These are phyloP conservation scores for Pomatostomus ruficeps DNA, from an alignment of 2,113 vertebrate genomes.

Conservation along the genomic window DNA sequence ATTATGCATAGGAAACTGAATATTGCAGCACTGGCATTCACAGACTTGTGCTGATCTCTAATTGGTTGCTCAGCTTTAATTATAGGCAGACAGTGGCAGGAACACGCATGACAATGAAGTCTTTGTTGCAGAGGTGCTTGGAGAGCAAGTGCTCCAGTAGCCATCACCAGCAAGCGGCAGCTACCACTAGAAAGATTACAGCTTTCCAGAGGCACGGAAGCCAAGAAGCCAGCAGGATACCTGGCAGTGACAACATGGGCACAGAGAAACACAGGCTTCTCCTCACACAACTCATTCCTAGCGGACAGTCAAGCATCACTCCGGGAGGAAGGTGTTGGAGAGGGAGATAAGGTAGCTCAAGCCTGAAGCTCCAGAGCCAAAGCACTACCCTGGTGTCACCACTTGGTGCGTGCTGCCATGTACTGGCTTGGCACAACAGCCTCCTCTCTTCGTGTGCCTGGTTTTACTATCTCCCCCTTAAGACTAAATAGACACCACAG, in stretches of 20 bases:
- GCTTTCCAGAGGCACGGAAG: not conserved
- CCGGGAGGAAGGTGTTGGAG: not conserved
- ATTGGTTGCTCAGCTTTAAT: not conserved
- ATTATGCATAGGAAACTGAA: not conserved
- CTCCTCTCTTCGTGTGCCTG: not conserved
- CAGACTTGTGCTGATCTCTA: not conserved
- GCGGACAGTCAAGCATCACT: not conserved
- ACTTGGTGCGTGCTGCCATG: accelerated
- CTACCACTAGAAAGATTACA: not conserved
- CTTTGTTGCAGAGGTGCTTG: not conserved
- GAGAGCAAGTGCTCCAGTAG: not conserved
- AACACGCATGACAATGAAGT: not conserved
- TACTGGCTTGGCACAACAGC: not conserved
- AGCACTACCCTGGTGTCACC: not conserved
- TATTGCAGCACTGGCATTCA: not conserved
- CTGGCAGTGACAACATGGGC: not conserved
- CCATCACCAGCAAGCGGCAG: not conserved
- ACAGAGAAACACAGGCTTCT: not conserved
- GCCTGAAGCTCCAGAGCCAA: not conserved
- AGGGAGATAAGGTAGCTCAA: not conserved
- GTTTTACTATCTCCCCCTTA: not conserved
- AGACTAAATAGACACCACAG: not conserved
- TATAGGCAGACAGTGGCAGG: not conserved
- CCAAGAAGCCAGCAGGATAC: not conserved
- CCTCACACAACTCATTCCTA: not conserved